Percentiles rank a stretch among this genome's conserved stretches.
These are phyloP conservation scores for Haemorhous mexicanus DNA, from an alignment of 2,113 vertebrate species.

Conservation along the genomic window DNA sequence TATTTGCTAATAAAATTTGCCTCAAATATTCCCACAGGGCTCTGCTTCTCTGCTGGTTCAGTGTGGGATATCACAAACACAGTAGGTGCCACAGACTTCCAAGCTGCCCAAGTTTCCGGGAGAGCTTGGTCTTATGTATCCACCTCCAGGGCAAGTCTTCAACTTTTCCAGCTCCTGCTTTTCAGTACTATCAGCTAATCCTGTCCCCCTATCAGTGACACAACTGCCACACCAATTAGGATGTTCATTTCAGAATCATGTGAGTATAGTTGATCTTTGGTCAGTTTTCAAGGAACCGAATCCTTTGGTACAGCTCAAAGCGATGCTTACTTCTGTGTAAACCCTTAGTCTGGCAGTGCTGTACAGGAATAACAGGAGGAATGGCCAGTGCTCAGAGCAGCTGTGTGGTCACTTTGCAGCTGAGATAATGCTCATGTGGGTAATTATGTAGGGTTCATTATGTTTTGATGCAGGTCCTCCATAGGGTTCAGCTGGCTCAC, in stretches of 20 bases:
- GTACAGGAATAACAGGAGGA: neutral
- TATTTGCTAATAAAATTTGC: neutral
- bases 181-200: neutral
- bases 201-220: neutral
- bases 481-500: neutral
- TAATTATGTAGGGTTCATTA: neutral
- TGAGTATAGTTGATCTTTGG: neutral
- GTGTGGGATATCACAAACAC: neutral
- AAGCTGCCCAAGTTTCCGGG: neutral
- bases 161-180: neutral
- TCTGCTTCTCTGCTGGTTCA: neutral
- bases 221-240: neutral
- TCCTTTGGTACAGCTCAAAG: neutral
- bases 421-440: neutral
- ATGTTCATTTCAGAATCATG: neutral
- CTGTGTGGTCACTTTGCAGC: neutral
- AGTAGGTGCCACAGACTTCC: neutral
- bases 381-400: neutral
- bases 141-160: neutral
- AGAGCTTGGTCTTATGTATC: neutral
- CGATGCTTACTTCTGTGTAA: accelerated
- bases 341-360: neutral
- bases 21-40: neutral
- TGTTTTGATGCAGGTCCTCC: neutral
- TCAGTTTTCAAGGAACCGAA: neutral